Conservation (phyloP, 2,888 invertebrate genomes). For the Brenthis ino region DNA sequence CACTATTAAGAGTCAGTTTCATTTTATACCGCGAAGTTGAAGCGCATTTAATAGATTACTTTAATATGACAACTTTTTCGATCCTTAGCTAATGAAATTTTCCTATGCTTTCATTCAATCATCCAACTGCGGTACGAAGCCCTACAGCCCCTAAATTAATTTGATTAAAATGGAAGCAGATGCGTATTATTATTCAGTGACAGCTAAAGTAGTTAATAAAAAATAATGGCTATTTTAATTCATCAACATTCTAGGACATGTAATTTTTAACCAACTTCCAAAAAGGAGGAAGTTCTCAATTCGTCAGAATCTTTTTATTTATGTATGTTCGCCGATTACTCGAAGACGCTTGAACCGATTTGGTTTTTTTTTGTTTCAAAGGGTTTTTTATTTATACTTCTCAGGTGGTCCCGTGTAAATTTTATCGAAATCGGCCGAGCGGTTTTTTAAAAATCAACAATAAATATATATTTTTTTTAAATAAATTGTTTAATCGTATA, state of each 20-base stretch:
- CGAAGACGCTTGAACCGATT: too few species aligned
- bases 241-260: slow-evolving; percentile 3
- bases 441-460: too few species aligned
- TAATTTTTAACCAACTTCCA: neutral
- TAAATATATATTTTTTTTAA: too few species aligned
- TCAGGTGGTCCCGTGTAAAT: too few species aligned
- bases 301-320: too few species aligned
- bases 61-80: slow-evolving; percentile 20
- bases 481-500: too few species aligned
- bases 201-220: slow-evolving; percentile 22
- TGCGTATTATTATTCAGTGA: slow-evolving; percentile 4
- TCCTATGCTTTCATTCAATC: slow-evolving; percentile 42
- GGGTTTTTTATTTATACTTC: too few species aligned
- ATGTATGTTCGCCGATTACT: too few species aligned
- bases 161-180: slow-evolving; percentile 40
- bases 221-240: slow-evolving; percentile 16
- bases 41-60: neutral
- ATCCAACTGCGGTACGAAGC: slow-evolving; percentile 34
- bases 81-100: slow-evolving; percentile 34
- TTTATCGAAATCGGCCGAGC: too few species aligned
- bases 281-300: too few species aligned
- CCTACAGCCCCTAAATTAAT: slow-evolving; percentile 39
- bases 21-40: neutral
- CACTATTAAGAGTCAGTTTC: too few species aligned
- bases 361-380: too few species aligned